Evolutionary conservation across 2,888 invertebrate genomes (phyloP).

Genomic region (Troides helena): DNA sequence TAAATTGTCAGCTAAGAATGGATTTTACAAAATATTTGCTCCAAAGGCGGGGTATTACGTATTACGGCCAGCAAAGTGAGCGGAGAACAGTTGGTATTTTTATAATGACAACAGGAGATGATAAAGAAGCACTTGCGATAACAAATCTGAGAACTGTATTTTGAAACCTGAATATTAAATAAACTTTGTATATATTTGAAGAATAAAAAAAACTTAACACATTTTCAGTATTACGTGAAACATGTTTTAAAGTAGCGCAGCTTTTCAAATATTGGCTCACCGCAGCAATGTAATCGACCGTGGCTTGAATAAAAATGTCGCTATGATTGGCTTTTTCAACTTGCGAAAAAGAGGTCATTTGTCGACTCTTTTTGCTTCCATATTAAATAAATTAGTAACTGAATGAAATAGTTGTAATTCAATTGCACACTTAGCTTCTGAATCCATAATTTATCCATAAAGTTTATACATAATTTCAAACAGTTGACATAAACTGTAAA

Average conservation of each 20-base stretch:
- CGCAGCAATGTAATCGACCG: constrained; percentile 11
- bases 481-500: too few species aligned
- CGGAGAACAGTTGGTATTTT: too few species aligned
- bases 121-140: too few species aligned
- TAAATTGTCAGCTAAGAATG: too few species aligned
- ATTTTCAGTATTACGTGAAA: not conserved
- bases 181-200: too few species aligned
- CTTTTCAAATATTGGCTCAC: constrained; percentile 11
- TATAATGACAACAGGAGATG: too few species aligned
- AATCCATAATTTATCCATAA: not conserved
- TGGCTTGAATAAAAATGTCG: constrained; percentile 14
- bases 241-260: constrained; percentile 6
- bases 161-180: too few species aligned
- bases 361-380: not conserved
- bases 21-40: too few species aligned
- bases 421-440: not conserved
- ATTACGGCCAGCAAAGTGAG: too few species aligned
- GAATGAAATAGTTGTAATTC: not conserved
- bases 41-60: too few species aligned
- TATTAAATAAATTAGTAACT: not conserved
- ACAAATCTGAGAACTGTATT: too few species aligned
- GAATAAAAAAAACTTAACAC: not conserved
- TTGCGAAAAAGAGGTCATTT: constrained; percentile 3
- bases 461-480: not conserved
- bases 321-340: constrained; percentile 5